These are phyloP conservation scores for Caenorhabditis uteleia DNA, from an alignment of 2,888 invertebrate genomes.

Conservation along the genomic window DNA sequence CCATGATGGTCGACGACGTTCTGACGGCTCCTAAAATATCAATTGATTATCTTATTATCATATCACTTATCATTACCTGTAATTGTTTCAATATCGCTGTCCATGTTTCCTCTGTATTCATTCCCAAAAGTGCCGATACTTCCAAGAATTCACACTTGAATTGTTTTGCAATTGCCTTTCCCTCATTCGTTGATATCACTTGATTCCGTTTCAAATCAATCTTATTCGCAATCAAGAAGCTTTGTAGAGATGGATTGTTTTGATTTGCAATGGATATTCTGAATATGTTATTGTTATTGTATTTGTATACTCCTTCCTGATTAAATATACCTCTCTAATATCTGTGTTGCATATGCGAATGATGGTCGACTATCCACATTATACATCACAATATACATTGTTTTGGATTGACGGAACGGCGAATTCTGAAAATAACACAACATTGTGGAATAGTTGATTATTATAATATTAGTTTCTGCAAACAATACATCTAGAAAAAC, in stretches of 20 bases:
- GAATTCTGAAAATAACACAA: no score
- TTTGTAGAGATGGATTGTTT: slow-evolving; percentile 29
- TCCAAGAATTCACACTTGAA: slow-evolving; percentile 65
- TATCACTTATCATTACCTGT: slow-evolving; percentile 33
- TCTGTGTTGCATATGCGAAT: slow-evolving; percentile 59
- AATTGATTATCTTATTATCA: background rate
- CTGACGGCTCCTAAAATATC: slow-evolving; percentile 21
- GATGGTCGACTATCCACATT: slow-evolving; percentile 61
- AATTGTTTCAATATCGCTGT: slow-evolving; percentile 53
- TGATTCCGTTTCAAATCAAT: slow-evolving; percentile 63
- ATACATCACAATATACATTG: slow-evolving; percentile 62
- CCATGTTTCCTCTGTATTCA: slow-evolving; percentile 63
- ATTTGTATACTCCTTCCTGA: background rate
- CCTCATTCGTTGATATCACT: slow-evolving; percentile 59
- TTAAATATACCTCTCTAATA: slow-evolving; percentile 59
- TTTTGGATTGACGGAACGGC: slow-evolving; percentile 39
- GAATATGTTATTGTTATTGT: slow-evolving; percentile 5
- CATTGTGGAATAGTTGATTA: no score
- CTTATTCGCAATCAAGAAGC: slow-evolving; percentile 63
- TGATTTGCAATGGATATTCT: slow-evolving; percentile 31
- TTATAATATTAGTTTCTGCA: no score
- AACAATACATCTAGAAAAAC: no score
- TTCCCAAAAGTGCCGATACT: slow-evolving; percentile 57
- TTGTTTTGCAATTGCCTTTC: slow-evolving; percentile 59
- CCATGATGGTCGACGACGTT: slow-evolving; percentile 34